Evolutionary conservation across 92 coral and sea anemone species (phyloP).

Genomic region (Parazoanthus swiftii): DNA sequence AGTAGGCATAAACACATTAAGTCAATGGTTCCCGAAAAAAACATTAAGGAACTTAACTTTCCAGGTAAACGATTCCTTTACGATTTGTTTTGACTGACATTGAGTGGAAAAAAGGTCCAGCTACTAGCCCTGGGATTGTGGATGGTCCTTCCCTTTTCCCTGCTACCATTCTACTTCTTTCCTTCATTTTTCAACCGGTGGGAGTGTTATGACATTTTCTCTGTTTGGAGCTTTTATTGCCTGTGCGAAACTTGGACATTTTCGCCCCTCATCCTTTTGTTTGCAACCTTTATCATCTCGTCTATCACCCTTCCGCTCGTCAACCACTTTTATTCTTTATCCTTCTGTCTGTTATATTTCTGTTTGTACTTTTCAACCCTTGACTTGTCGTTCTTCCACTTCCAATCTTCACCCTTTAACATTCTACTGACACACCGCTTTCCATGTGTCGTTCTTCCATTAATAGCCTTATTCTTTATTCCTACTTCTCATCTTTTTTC

Average conservation of each 20-base stretch:
- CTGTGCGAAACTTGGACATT: too few relatives aligned
- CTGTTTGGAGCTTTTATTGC: too few relatives aligned
- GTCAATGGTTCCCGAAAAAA: constrained; percentile 30
- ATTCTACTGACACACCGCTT: too few relatives aligned
- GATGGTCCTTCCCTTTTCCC: not conserved
- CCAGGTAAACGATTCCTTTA: constrained; percentile 17
- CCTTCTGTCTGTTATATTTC: not conserved
- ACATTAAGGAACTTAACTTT: constrained; percentile 18
- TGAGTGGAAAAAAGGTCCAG: not conserved
- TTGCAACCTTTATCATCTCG: not conserved
- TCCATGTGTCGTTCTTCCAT: too few relatives aligned
- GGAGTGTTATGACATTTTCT: too few relatives aligned
- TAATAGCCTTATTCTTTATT: too few relatives aligned
- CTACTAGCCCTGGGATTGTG: not conserved
- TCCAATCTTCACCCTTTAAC: not conserved
- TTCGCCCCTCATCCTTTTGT: too few relatives aligned
- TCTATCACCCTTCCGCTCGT: not conserved
- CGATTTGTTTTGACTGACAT: not conserved
- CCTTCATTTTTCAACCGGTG: too few relatives aligned
- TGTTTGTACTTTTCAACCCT: not conserved
- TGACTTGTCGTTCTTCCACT: not conserved
- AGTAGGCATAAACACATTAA: constrained; percentile 7
- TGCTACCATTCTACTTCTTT: too few relatives aligned
- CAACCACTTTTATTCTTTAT: not conserved
- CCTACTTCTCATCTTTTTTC: too few relatives aligned